phyloP scores from a whole-genome alignment of 2,113 vertebrate genomes.

The Daphoenositta chrysoptera region DNA sequence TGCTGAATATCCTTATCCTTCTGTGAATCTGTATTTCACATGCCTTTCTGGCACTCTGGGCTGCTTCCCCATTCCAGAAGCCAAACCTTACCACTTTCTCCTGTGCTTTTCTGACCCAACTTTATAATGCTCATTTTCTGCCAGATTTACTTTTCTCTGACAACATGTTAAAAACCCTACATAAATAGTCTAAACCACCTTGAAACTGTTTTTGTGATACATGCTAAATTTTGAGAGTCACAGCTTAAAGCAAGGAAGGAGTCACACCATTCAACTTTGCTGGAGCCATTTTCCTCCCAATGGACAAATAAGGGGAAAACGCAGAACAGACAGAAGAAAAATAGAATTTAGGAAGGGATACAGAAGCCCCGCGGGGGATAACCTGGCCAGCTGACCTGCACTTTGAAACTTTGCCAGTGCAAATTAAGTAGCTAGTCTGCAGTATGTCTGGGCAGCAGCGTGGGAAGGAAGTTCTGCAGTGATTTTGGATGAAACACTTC shows the following conservation, averaged over 20 bases:
- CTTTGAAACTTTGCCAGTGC: conserved; percentile 50
- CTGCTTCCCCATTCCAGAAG: not conserved
- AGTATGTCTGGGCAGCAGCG: not conserved
- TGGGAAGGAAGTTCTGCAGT: conserved; percentile 36
- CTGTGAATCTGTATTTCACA: not conserved
- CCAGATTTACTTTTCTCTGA: not conserved
- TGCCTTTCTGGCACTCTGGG: not conserved
- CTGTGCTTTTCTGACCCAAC: not conserved
- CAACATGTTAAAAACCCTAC: not conserved
- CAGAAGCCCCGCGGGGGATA: not conserved
- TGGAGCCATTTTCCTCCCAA: not conserved
- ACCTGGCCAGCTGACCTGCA: conserved; percentile 47
- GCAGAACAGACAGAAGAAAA: conserved; percentile 5
- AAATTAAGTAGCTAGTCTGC: conserved; percentile 46
- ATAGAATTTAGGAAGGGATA: conserved; percentile 4
- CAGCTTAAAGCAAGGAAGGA: not conserved
- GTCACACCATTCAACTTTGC: not conserved
- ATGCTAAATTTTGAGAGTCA: not conserved
- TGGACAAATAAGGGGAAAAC: not conserved
- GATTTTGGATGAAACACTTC: conserved; percentile 43
- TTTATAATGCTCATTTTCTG: not conserved
- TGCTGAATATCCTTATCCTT: not conserved
- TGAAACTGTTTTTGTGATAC: not conserved
- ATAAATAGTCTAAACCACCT: not conserved
- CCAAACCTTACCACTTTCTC: not conserved